A percentile compares a stretch with the other conserved stretches of the same genome.
Evolutionary conservation across 2,888 invertebrate genomes (phyloP).

Genomic region (Caenorhabditis doughertyi): DNA sequence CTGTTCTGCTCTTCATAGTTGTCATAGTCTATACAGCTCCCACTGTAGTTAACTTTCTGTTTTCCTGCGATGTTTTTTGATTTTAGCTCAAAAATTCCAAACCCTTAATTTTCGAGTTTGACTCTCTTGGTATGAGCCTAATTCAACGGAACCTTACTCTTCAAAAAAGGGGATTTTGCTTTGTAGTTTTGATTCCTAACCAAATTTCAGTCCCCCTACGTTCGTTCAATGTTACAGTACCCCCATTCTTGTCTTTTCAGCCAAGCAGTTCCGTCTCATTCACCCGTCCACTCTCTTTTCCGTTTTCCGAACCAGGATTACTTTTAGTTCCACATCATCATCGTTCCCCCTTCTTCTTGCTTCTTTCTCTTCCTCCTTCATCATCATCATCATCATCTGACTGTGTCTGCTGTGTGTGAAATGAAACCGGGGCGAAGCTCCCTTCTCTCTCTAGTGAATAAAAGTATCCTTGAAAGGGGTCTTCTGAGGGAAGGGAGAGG

Average conservation of each 20-base stretch:
- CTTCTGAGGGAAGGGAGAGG: neutral
- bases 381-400: slow-evolving; percentile 47
- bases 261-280: neutral
- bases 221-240: too few species aligned
- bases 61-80: too few species aligned
- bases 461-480: neutral
- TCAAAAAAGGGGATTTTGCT: too few species aligned
- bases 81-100: too few species aligned
- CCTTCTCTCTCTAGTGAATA: slow-evolving; percentile 22
- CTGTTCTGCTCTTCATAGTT: too few species aligned
- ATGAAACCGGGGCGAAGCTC: slow-evolving; percentile 30
- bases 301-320: slow-evolving; percentile 10
- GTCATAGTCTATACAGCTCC: too few species aligned
- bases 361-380: slow-evolving; percentile 26
- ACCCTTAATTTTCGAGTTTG: too few species aligned
- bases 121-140: too few species aligned
- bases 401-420: slow-evolving; percentile 12
- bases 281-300: neutral
- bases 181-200: too few species aligned
- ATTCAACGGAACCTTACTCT: too few species aligned
- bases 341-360: slow-evolving; percentile 2
- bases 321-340: slow-evolving; percentile 17
- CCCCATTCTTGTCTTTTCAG: neutral
- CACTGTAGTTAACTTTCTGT: too few species aligned
- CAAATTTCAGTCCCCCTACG: too few species aligned